Base-by-base conservation (phyloP, 2,113 vertebrate species). In the Cettia cetti region DNA sequence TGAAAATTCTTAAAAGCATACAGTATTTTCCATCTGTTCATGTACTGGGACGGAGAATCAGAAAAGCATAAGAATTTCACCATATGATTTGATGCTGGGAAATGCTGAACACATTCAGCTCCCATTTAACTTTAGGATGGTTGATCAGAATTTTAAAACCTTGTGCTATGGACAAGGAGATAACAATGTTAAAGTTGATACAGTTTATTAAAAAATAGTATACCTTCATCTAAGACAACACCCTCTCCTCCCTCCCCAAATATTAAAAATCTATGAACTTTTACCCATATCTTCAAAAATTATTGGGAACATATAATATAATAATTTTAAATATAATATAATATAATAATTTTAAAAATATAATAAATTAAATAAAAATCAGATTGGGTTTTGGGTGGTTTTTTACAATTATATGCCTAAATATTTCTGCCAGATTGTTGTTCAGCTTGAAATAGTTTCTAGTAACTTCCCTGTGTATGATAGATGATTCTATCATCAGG, bases 241-340 rank as follows among this genome's bases (percentile, higher is more conserved):
- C 1, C 8, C 24, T 3, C 11, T 2, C 3, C 7, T 4, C 13
- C 8, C 11, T 33, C 9, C 11, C 4, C 21, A 64, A 24, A 14
- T 70, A 33, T 47, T 68, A 52, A 88, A 90, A 82, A 56, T 49
- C 40, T 9, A 23, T 37, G 3, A 84, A 61, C 13, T 14, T 2
- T n/a, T 63, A 70, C 6, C 30, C 20, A 4, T 53, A 42, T 9
- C 5, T 80, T 92, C 10, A 59, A 53, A 94, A 76, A 68, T 28
- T 63, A 54, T 14, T 61, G 0, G 31, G 12, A 82, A 91, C 7
- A 7, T 15, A 87, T 26, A 77, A 81, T 35, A 80, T n/a, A 0
- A 63, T 68, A 64, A 10, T 40, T 59, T 66, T 12, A 69, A 59
- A 77, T 27, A 52, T 10, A 5, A 44, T 52, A 79, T 75, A 84